phyloP scores from a whole-genome alignment of 2,113 vertebrate genomes.

The Neotragus pygmaeus region DNA sequence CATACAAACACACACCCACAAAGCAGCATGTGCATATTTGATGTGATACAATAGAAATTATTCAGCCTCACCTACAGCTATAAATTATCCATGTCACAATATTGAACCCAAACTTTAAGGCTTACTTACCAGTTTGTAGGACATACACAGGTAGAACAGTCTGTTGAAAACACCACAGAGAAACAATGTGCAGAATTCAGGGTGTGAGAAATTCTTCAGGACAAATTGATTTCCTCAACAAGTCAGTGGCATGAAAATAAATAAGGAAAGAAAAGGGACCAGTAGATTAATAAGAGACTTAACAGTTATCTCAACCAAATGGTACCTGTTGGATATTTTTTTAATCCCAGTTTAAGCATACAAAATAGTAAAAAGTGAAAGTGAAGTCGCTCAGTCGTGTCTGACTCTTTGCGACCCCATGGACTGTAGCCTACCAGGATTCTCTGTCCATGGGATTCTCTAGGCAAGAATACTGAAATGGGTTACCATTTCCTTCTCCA shows the following conservation, averaged over 20 bases:
- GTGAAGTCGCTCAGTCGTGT: no score
- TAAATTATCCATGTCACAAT: neutral
- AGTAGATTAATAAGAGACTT: neutral
- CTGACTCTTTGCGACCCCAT: no score
- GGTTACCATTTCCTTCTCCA: no score
- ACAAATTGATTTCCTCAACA: neutral
- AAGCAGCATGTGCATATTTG: neutral
- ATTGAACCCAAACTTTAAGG: neutral
- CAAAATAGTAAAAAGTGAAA: no score
- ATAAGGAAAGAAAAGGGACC: neutral
- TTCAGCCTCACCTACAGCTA: neutral
- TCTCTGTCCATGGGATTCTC: no score
- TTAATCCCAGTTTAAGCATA: neutral
- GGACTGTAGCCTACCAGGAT: no score
- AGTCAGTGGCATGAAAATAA: neutral
- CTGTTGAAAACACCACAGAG: neutral
- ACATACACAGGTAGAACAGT: neutral
- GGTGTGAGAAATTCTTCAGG: neutral
- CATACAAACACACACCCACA: neutral
- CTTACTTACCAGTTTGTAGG: neutral
- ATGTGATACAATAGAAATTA: neutral
- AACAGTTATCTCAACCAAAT: neutral
- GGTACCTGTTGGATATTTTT: neutral
- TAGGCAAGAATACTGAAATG: no score
- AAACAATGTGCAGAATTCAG: neutral